A percentile compares a stretch with the other conserved stretches of the same genome.
These are phyloP conservation scores for Venturia canescens DNA, from an alignment of 1,140 invertebrate species.

Conservation along the genomic window DNA sequence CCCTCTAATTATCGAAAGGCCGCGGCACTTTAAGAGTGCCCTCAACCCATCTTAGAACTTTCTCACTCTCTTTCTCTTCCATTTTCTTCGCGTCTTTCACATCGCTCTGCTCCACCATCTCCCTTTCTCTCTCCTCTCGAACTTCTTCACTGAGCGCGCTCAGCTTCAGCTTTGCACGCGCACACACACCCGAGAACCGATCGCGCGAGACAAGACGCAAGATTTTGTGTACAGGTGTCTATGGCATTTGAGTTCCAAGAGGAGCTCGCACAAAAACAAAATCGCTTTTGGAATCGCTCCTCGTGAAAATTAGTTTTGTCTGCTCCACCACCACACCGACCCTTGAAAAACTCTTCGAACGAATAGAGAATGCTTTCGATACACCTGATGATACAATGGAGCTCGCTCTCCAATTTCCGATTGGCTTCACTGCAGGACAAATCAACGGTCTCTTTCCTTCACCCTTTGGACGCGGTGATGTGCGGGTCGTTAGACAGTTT, in stretches of 20 bases:
- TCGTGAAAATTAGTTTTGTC: constrained; percentile 67
- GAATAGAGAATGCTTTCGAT: no score
- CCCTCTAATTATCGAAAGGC: constrained; percentile 76
- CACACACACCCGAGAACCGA: no score
- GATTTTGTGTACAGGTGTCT: background rate
- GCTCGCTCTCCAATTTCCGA: no score
- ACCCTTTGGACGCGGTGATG: no score
- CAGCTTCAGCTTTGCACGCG: background rate
- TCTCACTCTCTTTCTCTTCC: constrained; percentile 65
- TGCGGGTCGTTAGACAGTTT: no score
- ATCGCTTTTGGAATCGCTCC: constrained; percentile 60
- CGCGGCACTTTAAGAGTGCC: constrained; percentile 76
- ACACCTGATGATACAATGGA: no score
- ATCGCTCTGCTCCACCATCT: constrained; percentile 60
- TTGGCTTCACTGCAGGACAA: no score
- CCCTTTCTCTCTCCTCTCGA: constrained; percentile 48
- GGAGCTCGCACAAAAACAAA: constrained; percentile 62
- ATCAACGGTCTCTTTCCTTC: no score
- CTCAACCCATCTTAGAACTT: constrained; percentile 67
- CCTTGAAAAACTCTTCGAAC: no score
- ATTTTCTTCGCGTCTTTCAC: constrained; percentile 71
- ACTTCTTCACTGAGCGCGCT: background rate
- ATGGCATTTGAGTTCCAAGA: background rate
- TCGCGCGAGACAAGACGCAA: no score
- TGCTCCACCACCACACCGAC: no score